Percentiles rank a stretch among this genome's conserved stretches.
Evolutionary conservation across 2,113 vertebrate species (phyloP).

Genomic region (Bagarius yarrelli): DNA sequence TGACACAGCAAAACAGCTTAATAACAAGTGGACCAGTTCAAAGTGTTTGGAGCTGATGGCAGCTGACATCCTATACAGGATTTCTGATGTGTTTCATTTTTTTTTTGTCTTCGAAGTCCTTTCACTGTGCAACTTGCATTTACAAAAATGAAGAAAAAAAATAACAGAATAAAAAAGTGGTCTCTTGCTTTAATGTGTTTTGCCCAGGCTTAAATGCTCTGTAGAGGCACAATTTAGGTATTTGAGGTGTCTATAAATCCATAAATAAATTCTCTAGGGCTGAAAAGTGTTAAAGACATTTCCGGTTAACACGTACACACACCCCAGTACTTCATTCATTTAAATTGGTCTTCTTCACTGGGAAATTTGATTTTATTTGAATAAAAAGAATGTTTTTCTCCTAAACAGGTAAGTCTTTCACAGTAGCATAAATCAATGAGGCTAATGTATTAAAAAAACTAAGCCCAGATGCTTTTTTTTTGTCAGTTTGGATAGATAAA

Average conservation of each 20-base stretch:
- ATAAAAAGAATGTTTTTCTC: background rate
- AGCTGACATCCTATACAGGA: conserved; percentile 51
- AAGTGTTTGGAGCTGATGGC: conserved; percentile 47
- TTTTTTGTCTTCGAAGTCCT: conserved; percentile 50
- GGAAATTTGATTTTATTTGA: no score
- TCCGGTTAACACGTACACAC: no score
- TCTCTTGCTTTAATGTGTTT: conserved; percentile 41
- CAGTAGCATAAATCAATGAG: background rate
- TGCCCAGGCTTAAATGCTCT: conserved; percentile 3
- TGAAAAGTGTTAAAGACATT: no score
- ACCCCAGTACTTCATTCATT: no score
- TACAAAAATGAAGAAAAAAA: conserved; percentile 55
- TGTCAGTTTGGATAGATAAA: no score
- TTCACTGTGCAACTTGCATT: conserved; percentile 57
- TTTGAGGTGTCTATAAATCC: background rate
- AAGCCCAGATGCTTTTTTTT: no score
- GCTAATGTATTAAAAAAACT: no score
- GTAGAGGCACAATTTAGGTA: background rate
- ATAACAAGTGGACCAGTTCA: conserved; percentile 45
- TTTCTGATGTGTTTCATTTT: conserved; percentile 46
- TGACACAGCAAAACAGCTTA: conserved; percentile 27
- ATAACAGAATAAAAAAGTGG: conserved; percentile 55
- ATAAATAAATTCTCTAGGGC: no score
- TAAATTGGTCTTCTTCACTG: no score
- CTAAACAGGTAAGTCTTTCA: background rate